These are phyloP conservation scores for Himalopsyche tibetana DNA, from an alignment of 2,888 invertebrate genomes.

Conservation along the genomic window DNA sequence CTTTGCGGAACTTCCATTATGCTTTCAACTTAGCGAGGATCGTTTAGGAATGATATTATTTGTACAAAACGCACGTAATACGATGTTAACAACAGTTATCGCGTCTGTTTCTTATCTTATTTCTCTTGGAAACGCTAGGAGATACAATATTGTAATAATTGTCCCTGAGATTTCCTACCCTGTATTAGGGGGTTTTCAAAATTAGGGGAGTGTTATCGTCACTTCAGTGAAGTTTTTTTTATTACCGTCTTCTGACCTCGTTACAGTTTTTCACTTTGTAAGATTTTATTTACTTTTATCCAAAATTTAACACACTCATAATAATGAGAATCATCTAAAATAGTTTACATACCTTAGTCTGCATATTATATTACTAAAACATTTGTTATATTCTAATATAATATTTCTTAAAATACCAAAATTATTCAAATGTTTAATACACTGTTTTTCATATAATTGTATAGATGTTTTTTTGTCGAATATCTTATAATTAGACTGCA, in stretches of 20 bases:
- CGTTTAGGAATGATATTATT: conserved; percentile 20
- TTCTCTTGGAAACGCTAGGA: conserved; percentile 1
- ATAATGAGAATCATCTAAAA: too few species aligned
- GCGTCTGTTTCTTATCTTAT: conserved; percentile 20
- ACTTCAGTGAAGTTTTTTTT: conserved; percentile 6
- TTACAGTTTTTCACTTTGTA: too few species aligned
- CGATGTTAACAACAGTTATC: neutral
- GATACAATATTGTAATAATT: conserved; percentile 28
- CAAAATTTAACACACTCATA: too few species aligned
- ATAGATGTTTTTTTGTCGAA: too few species aligned
- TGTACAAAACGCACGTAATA: conserved; percentile 1
- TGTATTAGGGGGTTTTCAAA: conserved; percentile 44
- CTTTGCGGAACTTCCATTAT: conserved; percentile 17
- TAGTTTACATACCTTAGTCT: too few species aligned
- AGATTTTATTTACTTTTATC: too few species aligned
- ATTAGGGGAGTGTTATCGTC: conserved; percentile 31
- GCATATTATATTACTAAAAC: too few species aligned
- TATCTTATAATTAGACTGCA: too few species aligned
- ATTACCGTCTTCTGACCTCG: neutral
- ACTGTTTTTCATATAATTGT: too few species aligned
- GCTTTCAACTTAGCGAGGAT: neutral
- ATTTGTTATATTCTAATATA: too few species aligned
- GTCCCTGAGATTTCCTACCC: conserved; percentile 52
- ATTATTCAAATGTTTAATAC: too few species aligned
- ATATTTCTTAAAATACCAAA: too few species aligned